Evolutionary conservation across 2,113 vertebrate species (phyloP).

Genomic region (Colistium nudipinnis): DNA sequence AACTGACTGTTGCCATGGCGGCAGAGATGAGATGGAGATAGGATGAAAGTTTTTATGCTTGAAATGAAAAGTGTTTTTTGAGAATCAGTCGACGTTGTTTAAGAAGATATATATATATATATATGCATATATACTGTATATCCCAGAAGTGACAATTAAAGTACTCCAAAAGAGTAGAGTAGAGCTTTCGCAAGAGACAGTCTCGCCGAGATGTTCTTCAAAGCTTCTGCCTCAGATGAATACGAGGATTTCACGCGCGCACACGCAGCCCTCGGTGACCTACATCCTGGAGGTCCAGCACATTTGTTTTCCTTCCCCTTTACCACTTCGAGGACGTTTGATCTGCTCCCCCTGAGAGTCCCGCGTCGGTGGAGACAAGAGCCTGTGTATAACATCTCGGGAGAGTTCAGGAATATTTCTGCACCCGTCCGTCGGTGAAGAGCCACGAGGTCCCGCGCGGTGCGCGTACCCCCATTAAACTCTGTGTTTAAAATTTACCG

Average conservation of each 20-base stretch:
- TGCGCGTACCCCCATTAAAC: not conserved
- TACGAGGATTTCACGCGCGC: not conserved
- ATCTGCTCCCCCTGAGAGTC: not conserved
- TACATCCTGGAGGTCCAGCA: not conserved
- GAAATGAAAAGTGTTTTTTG: too few species aligned
- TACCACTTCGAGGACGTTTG: not conserved
- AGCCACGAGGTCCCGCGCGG: not conserved
- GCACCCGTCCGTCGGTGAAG: not conserved
- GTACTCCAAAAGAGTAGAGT: too few species aligned
- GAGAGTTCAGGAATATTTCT: conserved; percentile 1
- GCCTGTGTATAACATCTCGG: not conserved
- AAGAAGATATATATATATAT: too few species aligned
- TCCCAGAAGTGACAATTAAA: too few species aligned
- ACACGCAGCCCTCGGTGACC: not conserved
- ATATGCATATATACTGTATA: too few species aligned
- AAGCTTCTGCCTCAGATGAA: not conserved
- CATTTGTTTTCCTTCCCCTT: not conserved
- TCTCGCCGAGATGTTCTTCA: not conserved
- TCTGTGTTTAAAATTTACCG: not conserved
- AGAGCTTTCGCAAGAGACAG: too few species aligned
- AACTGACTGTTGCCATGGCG: not conserved
- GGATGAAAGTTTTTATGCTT: not conserved
- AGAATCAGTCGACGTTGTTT: too few species aligned
- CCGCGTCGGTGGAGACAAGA: not conserved
- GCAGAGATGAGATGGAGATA: not conserved